These are phyloP conservation scores for Edolisoma coerulescens DNA, from an alignment of 2,113 vertebrate genomes.

Conservation along the genomic window DNA sequence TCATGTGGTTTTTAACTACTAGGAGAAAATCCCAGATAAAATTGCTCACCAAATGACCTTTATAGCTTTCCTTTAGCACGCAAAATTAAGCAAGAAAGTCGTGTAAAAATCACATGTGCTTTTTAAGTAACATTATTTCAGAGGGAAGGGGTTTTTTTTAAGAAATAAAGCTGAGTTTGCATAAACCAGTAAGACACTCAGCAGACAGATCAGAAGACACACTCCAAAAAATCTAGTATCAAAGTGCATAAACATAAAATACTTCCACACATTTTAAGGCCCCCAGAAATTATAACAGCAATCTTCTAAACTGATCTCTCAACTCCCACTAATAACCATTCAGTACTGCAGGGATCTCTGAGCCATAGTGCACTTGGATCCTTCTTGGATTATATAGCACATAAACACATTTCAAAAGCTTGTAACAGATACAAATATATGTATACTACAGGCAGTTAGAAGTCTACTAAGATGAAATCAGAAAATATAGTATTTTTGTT, in stretches of 20 bases:
- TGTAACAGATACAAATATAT: not conserved
- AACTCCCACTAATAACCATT: not conserved
- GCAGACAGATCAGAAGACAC: not conserved
- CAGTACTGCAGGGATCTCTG: not conserved
- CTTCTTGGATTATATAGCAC: not conserved
- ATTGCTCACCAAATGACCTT: constrained; percentile 16
- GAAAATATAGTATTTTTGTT: not conserved
- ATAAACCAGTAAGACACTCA: not conserved
- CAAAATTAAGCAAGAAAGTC: constrained; percentile 30
- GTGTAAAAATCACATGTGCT: not conserved
- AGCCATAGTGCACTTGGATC: not conserved
- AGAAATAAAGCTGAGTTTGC: not conserved
- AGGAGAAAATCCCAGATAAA: constrained; percentile 33
- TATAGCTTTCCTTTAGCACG: not conserved
- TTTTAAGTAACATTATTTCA: not conserved
- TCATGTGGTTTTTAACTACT: not conserved
- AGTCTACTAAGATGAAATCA: not conserved
- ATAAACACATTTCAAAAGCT: not conserved
- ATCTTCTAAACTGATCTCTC: not conserved
- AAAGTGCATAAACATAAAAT: not conserved
- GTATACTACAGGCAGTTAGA: not conserved
- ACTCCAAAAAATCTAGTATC: not conserved
- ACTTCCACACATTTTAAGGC: not conserved
- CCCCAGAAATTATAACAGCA: not conserved
- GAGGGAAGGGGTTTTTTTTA: not conserved